Conservation (phyloP, 2,113 vertebrate species). For the Megalops atlanticus region DNA sequence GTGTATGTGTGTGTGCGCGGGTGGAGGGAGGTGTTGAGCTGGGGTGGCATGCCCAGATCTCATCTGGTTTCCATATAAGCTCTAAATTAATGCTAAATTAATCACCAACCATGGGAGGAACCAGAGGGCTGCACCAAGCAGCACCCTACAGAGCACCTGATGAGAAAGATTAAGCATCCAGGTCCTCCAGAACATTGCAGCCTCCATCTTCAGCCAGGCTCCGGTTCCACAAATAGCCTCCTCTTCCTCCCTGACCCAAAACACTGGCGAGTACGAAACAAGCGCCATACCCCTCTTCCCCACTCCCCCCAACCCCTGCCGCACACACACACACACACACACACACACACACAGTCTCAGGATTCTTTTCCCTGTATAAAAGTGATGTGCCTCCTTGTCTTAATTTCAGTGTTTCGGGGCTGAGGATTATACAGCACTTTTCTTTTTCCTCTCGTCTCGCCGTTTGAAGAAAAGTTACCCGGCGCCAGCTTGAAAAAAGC, state of each 20-base stretch:
- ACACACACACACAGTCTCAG: too few species aligned
- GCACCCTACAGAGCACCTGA: neutral
- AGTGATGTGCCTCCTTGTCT: neutral
- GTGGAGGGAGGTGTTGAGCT: constrained; percentile 1
- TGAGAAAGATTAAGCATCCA: neutral
- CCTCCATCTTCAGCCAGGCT: too few species aligned
- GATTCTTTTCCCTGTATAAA: too few species aligned
- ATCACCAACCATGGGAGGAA: neutral
- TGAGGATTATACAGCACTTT: neutral
- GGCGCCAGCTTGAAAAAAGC: neutral
- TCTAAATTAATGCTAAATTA: neutral
- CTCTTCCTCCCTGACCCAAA: neutral
- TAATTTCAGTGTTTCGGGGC: neutral
- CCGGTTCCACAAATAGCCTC: neutral
- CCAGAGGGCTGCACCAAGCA: neutral
- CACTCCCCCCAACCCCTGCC: too few species aligned
- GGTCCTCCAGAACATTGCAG: neutral
- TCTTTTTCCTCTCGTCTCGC: neutral
- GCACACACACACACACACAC: too few species aligned
- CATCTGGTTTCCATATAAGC: too few species aligned
- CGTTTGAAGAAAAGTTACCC: neutral
- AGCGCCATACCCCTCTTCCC: too few species aligned
- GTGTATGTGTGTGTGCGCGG: constrained; percentile 20
- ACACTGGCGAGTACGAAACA: too few species aligned
- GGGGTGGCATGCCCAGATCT: too few species aligned